These are phyloP conservation scores for Onychomys leucogaster DNA, from an alignment of 2,797 vertebrate genomes.

Conservation along the genomic window DNA sequence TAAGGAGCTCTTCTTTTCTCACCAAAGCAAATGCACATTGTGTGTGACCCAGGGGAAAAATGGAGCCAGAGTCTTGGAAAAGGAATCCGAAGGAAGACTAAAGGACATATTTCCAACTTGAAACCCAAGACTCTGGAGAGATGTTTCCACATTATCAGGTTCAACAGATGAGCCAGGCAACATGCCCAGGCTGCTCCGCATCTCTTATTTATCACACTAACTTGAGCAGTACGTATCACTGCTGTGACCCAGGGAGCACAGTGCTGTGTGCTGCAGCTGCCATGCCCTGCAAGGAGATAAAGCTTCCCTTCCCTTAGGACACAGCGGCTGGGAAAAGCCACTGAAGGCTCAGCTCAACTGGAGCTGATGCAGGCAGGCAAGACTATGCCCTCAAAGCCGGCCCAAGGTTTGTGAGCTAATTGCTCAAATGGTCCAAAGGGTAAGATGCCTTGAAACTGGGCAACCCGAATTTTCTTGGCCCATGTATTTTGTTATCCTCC, in stretches of 20 bases:
- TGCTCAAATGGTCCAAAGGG: neutral
- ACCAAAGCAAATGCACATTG: neutral
- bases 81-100: neutral
- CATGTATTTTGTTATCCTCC: neutral
- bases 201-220: neutral
- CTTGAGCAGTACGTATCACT: neutral
- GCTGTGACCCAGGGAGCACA: neutral
- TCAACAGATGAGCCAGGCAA: neutral
- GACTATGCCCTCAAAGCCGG: fast-evolving
- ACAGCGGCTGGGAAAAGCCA: neutral
- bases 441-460: neutral
- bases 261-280: neutral
- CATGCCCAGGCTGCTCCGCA: neutral
- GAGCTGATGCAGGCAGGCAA: fast-evolving
- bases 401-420: neutral
- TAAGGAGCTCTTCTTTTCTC: neutral
- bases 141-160: neutral
- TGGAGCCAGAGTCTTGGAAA: neutral
- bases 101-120: neutral
- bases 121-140: slow-evolving; percentile 49
- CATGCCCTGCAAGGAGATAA: neutral
- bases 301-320: neutral
- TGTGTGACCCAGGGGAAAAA: neutral
- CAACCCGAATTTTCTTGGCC: neutral
- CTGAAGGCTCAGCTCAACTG: neutral